Conservation (phyloP, 2,113 vertebrate genomes). For the Choloepus hoffmanni region DNA sequence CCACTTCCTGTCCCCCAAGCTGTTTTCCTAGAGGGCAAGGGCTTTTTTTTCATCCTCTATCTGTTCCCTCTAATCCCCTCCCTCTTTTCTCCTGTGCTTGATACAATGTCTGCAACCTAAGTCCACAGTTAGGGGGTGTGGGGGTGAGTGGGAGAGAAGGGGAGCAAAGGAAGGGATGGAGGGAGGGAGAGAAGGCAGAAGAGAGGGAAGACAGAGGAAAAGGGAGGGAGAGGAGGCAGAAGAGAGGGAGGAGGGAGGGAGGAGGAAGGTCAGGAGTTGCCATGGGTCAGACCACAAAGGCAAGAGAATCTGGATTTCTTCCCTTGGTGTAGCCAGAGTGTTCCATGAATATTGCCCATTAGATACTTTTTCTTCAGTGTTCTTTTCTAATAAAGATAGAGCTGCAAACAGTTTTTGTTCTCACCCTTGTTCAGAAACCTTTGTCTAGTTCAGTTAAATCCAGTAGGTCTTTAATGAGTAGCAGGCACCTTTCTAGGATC, state of each 20-base stretch:
- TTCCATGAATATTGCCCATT: background rate
- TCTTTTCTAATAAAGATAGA: slow-evolving; percentile 15
- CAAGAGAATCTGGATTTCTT: background rate
- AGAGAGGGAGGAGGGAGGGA: background rate
- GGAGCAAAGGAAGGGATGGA: too few relatives aligned
- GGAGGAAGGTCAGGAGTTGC: background rate
- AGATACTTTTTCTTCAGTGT: background rate
- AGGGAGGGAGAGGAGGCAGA: background rate
- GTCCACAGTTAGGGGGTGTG: background rate
- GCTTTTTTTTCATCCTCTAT: background rate
- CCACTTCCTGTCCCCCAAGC: background rate
- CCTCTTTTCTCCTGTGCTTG: background rate
- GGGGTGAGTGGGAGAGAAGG: background rate
- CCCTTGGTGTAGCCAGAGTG: background rate
- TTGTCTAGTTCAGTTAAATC: background rate
- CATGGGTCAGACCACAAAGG: background rate
- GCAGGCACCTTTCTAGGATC: background rate
- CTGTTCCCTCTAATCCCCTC: background rate
- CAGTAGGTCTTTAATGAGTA: background rate
- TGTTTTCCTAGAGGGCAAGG: background rate
- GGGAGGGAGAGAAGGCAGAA: too few relatives aligned
- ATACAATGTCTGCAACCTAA: background rate
- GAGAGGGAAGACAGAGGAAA: background rate
- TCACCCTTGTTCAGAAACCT: background rate
- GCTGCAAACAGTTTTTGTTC: background rate